These are phyloP conservation scores for Heliconius melpomene DNA, from an alignment of 1,140 invertebrate species.

Conservation along the genomic window DNA sequence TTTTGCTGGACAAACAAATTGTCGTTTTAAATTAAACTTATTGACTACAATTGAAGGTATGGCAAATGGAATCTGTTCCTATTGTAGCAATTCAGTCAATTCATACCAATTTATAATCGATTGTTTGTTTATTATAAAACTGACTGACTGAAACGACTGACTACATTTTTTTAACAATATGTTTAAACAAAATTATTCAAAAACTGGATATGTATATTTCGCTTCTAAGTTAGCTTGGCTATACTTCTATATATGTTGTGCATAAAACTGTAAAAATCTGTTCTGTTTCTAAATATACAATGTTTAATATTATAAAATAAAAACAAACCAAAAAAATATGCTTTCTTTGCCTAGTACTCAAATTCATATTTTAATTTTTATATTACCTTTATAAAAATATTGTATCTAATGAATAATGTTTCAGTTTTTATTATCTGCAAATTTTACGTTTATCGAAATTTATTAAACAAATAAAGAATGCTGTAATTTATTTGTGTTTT, in stretches of 20 bases:
- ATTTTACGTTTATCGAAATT: background rate
- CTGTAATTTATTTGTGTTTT: too few relatives aligned
- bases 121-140: background rate
- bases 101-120: background rate
- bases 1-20: slow-evolving; percentile 3
- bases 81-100: background rate
- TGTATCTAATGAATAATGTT: background rate
- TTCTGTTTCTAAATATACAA: background rate
- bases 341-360: background rate
- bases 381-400: background rate
- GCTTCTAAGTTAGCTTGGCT: background rate
- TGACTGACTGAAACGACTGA: too few relatives aligned
- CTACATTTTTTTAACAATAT: background rate
- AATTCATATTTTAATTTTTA: background rate
- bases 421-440: background rate
- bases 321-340: background rate
- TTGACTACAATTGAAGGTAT: background rate
- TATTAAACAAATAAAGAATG: too few relatives aligned
- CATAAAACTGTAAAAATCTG: background rate
- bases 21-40: background rate
- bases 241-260: background rate
- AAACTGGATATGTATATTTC: too few relatives aligned
- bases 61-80: background rate
- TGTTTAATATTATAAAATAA: background rate
- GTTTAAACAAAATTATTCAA: too few relatives aligned